Evolutionary conservation across 2,888 invertebrate genomes (phyloP).

Genomic region (Digitonthophagus gazella): DNA sequence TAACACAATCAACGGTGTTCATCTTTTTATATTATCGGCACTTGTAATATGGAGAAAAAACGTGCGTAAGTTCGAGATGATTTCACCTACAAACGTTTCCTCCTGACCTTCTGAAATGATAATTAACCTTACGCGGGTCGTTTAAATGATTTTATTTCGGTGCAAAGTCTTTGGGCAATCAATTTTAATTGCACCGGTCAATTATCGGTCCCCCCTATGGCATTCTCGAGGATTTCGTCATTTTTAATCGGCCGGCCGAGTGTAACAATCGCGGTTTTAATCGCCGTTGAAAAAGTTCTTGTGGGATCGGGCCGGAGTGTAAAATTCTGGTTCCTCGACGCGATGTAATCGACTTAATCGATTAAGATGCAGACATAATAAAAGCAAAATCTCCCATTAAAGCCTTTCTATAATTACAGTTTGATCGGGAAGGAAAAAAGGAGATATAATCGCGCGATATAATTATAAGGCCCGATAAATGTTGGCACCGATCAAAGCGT

Average conservation of each 20-base stretch:
- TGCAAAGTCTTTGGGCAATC: conserved; percentile 5
- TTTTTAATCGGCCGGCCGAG: background rate
- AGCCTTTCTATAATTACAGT: background rate
- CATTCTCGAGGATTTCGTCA: conserved; percentile 2
- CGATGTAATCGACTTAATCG: background rate
- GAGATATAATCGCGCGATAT: background rate
- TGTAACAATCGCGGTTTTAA: background rate
- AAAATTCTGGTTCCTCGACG: background rate
- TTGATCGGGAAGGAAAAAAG: background rate
- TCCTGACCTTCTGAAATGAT: background rate
- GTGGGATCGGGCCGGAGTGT: background rate
- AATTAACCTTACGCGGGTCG: background rate
- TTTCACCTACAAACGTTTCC: background rate
- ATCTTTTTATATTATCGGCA: background rate
- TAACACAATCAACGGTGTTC: background rate
- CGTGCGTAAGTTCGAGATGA: background rate
- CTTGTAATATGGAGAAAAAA: background rate
- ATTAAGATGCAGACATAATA: background rate
- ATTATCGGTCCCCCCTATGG: background rate
- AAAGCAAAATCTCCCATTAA: background rate
- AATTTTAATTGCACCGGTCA: background rate
- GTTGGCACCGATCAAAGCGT: background rate
- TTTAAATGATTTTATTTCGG: conserved; percentile 1
- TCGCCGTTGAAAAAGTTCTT: background rate
- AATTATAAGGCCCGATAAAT: background rate